Evolutionary conservation across 2,797 vertebrate species (phyloP).

Genomic region (Anguilla marmorata): DNA sequence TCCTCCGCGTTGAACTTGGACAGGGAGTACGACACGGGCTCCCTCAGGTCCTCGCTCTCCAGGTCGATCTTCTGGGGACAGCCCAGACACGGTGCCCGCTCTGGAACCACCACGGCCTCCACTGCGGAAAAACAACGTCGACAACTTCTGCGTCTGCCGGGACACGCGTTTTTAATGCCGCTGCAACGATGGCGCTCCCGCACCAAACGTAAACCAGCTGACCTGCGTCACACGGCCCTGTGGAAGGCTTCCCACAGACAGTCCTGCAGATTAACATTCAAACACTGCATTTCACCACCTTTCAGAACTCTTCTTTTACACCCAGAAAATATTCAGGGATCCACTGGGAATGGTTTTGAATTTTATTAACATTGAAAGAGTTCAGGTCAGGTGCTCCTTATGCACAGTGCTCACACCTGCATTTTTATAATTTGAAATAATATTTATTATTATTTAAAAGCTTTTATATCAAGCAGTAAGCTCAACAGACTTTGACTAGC

Average conservation of each 20-base stretch:
- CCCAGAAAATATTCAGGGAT: too few species aligned
- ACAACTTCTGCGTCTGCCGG: not conserved
- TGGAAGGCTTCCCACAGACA: not conserved
- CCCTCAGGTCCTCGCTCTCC: slow-evolving; percentile 64
- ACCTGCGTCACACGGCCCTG: too few species aligned
- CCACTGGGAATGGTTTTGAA: not conserved
- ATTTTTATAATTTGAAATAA: not conserved
- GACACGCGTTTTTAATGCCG: not conserved
- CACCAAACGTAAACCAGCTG: not conserved
- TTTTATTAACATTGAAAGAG: not conserved
- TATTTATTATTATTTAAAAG: not conserved
- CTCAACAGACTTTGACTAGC: not conserved
- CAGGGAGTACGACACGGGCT: slow-evolving; percentile 66
- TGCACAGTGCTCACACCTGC: not conserved
- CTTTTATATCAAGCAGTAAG: not conserved
- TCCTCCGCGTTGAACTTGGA: slow-evolving; percentile 71
- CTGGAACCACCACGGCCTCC: slow-evolving; percentile 26
- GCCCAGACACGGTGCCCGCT: slow-evolving; percentile 66
- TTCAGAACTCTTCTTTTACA: too few species aligned
- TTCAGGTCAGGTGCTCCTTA: not conserved
- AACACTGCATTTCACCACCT: too few species aligned
- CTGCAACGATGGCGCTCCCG: not conserved
- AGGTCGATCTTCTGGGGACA: slow-evolving; percentile 67
- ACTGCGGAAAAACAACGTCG: slow-evolving; percentile 56
- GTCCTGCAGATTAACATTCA: too few species aligned